A percentile compares a stretch with the other conserved stretches of the same genome.
These are phyloP conservation scores for Ploceus nigricollis DNA, from an alignment of 2,113 vertebrate genomes.

Conservation along the genomic window DNA sequence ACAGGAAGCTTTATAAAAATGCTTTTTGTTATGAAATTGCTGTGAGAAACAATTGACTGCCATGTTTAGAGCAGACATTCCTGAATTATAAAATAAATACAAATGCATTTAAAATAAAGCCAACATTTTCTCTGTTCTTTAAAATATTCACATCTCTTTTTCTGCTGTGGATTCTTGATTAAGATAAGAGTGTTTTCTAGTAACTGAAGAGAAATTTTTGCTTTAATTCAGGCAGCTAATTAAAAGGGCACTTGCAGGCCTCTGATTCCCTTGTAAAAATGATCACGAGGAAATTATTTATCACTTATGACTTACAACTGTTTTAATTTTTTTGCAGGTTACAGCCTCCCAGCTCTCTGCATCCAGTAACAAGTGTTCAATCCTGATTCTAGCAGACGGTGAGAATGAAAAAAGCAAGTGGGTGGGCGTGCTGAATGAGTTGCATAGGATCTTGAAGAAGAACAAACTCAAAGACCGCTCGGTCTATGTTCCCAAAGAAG, in stretches of 20 bases:
- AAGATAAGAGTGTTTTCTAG: not conserved
- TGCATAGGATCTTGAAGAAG: constrained; percentile 95
- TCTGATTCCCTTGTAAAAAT: not conserved
- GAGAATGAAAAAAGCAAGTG: constrained; percentile 95
- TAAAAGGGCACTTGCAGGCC: not conserved
- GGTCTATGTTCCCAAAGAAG: constrained; percentile 95
- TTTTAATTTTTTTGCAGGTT: constrained; percentile 77
- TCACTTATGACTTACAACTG: not conserved
- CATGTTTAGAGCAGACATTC: not conserved
- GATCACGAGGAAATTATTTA: not conserved
- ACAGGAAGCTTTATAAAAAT: not conserved
- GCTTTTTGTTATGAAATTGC: not conserved
- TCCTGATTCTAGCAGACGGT: constrained; percentile 92
- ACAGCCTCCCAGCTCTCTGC: constrained; percentile 92
- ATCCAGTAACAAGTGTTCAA: constrained; percentile 88
- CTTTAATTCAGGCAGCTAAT: not conserved
- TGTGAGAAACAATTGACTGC: not conserved
- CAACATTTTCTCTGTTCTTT: not conserved
- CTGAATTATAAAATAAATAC: not conserved
- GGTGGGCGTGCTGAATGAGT: constrained; percentile 91
- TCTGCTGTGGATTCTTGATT: not conserved
- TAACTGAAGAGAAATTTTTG: not conserved
- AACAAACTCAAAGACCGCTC: constrained; percentile 97
- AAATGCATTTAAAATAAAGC: not conserved
- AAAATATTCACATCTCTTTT: not conserved